Evolutionary conservation across 2,113 vertebrate genomes (phyloP).

Genomic region (Antechinus flavipes): DNA sequence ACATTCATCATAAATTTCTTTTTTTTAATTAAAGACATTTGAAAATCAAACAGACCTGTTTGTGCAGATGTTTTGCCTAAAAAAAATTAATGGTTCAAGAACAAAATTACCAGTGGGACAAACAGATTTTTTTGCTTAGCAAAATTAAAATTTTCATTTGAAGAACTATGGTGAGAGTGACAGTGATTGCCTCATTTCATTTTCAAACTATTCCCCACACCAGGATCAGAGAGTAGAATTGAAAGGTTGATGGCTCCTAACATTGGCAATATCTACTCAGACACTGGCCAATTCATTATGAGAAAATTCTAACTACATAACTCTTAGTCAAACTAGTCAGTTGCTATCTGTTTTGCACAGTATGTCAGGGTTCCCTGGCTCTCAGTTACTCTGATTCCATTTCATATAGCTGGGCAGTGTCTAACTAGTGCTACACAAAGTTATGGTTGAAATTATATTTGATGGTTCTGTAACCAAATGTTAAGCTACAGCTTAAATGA

Average conservation of each 20-base stretch:
- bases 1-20: slow-evolving; percentile 84
- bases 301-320: slow-evolving; percentile 39
- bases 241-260: slow-evolving; percentile 24
- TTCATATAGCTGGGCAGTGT: slow-evolving; percentile 14
- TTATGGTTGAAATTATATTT: not conserved
- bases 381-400: not conserved
- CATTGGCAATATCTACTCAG: not conserved
- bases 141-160: slow-evolving; percentile 51
- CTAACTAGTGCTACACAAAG: not conserved
- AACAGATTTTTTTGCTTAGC: slow-evolving; percentile 77
- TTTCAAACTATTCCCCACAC: slow-evolving; percentile 82
- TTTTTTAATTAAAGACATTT: slow-evolving; percentile 75
- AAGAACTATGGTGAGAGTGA: slow-evolving; percentile 83
- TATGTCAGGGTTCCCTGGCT: not conserved
- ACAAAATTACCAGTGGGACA: slow-evolving; percentile 66
- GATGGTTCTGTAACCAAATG: not conserved
- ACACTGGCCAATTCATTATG: slow-evolving; percentile 5
- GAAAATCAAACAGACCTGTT: slow-evolving; percentile 80
- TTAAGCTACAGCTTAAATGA: not conserved
- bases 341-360: not conserved
- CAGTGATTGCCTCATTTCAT: slow-evolving; percentile 87
- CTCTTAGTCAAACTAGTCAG: not conserved
- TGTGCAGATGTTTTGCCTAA: slow-evolving; percentile 75
- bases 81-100: slow-evolving; percentile 70
- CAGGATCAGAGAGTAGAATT: slow-evolving; percentile 37